A percentile compares a stretch with the other conserved stretches of the same genome.
phyloP scores from a whole-genome alignment of 1,140 invertebrate genomes.

The Meloidogyne hapla region DNA sequence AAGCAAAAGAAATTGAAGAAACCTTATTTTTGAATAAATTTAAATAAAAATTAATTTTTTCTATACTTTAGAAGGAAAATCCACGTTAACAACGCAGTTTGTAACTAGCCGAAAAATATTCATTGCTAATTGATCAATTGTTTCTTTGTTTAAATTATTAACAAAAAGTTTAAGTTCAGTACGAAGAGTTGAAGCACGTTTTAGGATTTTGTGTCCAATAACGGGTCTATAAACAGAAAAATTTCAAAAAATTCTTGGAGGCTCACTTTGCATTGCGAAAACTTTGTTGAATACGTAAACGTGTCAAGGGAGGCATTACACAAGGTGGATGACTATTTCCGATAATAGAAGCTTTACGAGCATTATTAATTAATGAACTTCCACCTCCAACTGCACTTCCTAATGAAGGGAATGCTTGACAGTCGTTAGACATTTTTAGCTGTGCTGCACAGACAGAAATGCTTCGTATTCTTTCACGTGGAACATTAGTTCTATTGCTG shows the following conservation, averaged over 20 bases:
- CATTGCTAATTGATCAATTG: slow-evolving; percentile 44
- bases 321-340: not conserved
- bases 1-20: slow-evolving; percentile 47
- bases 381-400: too few relatives aligned
- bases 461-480: not conserved
- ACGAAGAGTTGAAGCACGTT: slow-evolving; percentile 54
- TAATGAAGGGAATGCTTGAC: not conserved
- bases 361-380: not conserved
- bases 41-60: slow-evolving; percentile 10
- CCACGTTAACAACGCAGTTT: slow-evolving; percentile 56
- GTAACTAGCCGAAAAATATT: slow-evolving; percentile 48
- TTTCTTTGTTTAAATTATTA: slow-evolving; percentile 50
- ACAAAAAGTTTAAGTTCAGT: slow-evolving; percentile 54
- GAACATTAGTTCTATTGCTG: too few relatives aligned
- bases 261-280: slow-evolving; percentile 59
- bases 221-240: slow-evolving; percentile 45
- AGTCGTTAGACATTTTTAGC: not conserved
- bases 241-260: too few relatives aligned
- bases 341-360: slow-evolving; percentile 8
- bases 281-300: slow-evolving; percentile 60
- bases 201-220: slow-evolving; percentile 57
- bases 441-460: not conserved
- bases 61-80: slow-evolving; percentile 45
- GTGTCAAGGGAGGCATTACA: slow-evolving; percentile 51
- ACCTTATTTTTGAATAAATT: slow-evolving; percentile 38